Evolutionary conservation across 2,888 invertebrate species (phyloP).

Genomic region (Cheilosia urbana): DNA sequence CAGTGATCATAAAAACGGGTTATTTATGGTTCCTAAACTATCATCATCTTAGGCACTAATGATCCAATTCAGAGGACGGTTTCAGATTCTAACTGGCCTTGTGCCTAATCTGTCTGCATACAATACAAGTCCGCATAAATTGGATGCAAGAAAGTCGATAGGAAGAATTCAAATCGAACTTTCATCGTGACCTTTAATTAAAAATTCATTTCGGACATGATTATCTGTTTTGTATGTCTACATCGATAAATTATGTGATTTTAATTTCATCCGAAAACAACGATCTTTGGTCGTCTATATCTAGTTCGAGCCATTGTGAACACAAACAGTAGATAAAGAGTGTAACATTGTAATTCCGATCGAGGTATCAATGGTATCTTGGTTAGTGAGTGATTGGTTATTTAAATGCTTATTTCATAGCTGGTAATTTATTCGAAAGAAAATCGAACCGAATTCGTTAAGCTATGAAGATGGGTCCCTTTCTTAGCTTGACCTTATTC

Average conservation of each 20-base stretch:
- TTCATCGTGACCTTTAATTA: constrained; percentile 37
- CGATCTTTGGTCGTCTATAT: too few species aligned
- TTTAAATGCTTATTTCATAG: background rate
- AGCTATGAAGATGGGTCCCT: too few species aligned
- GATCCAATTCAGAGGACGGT: background rate
- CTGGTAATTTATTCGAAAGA: too few species aligned
- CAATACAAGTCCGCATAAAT: background rate
- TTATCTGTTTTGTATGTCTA: constrained; percentile 6
- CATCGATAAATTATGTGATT: constrained; percentile 34
- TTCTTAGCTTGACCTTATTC: too few species aligned
- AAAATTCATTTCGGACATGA: constrained; percentile 19
- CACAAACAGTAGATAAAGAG: background rate
- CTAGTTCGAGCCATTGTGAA: too few species aligned
- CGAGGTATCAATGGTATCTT: background rate
- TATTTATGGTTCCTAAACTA: background rate
- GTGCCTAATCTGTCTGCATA: background rate
- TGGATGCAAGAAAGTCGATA: background rate
- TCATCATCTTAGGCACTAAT: background rate
- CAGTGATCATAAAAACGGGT: background rate
- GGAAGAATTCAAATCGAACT: constrained; percentile 7
- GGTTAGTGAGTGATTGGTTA: constrained; percentile 26
- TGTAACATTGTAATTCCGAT: background rate
- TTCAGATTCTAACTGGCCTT: background rate
- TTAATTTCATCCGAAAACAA: too few species aligned
- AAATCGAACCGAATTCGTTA: too few species aligned